Base-by-base conservation (phyloP, 92 coral and sea anemone species). In the Porites rus region DNA sequence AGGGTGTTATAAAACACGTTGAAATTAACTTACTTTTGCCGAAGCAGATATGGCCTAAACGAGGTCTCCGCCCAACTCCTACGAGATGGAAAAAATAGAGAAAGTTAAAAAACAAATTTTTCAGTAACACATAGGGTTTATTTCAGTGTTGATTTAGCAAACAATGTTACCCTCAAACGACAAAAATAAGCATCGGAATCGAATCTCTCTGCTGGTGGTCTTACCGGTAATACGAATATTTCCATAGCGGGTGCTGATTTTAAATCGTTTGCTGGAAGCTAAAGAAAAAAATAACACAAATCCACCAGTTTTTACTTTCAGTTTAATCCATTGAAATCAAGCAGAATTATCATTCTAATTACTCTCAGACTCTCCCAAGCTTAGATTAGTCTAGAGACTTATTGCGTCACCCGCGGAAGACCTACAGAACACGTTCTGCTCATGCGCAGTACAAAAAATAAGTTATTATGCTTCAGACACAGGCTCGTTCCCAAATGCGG, bases 261-360 rank as follows among this genome's bases (percentile, higher is more conserved):
- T 73, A 51, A 73, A 83, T 21, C 87, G 80, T 80, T 83, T 83
- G 69, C 65, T 74, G 17, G 80, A 50, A 1, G 87, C 87, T 83
- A 0, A 62, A 73, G 50, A 63, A 72, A 60, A 72, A 18, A 52
- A 2, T n/a, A 59, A 83, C 50, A 61, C 63, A 5, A 52, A 63
- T 1, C 12, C 20, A 74, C 19, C 14, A 79, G 52, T 25, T 25
- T 22, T 16, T 2, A 2, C 17, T 56, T 17, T 2, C 8, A 3
- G 5, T 22, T 6, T 3, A 1, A 0, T 38, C 46, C 6, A 38
- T 4, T 38, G 46, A 38, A 38, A 38, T 3, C 46, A 38, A 4
- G 46, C 46, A 38, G 46, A 38, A 38, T 38, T 38, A 38, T 38
- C 46, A 3, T 0, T 38, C 46, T 38, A 3, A 38, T 38, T 38